phyloP scores from a whole-genome alignment of 2,888 invertebrate genomes.

The Trichacis sp. region DNA sequence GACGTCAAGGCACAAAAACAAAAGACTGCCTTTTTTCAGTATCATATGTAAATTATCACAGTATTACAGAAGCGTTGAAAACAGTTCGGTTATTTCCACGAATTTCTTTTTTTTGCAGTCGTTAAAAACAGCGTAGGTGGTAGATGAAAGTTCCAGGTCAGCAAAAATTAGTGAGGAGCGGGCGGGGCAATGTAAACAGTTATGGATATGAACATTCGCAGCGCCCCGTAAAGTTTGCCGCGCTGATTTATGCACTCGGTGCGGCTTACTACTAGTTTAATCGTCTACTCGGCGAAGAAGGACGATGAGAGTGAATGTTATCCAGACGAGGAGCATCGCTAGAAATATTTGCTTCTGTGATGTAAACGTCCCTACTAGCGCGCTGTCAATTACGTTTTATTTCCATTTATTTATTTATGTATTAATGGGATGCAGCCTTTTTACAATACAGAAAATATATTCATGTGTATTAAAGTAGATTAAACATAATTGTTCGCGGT shows the following conservation, averaged over 20 bases:
- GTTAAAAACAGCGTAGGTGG: background rate
- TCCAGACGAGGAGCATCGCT: slow-evolving; percentile 33
- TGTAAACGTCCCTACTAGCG: too few relatives aligned
- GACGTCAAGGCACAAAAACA: too few relatives aligned
- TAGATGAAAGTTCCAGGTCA: slow-evolving; percentile 31
- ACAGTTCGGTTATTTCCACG: background rate
- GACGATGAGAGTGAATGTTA: background rate
- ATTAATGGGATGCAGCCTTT: too few relatives aligned
- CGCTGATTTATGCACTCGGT: slow-evolving; percentile 51
- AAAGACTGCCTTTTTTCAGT: too few relatives aligned
- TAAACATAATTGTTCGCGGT: too few relatives aligned
- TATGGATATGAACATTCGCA: slow-evolving; percentile 24
- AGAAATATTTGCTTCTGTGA: slow-evolving; percentile 25
- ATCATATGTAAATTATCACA: too few relatives aligned
- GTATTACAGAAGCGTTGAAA: background rate
- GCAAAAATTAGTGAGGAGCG: slow-evolving; percentile 22
- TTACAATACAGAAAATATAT: too few relatives aligned
- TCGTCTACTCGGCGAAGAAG: slow-evolving; percentile 37
- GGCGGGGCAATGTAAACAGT: slow-evolving; percentile 28
- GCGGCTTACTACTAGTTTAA: slow-evolving; percentile 45
- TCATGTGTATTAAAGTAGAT: too few relatives aligned
- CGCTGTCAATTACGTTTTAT: too few relatives aligned
- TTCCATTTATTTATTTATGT: too few relatives aligned
- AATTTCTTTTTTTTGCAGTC: background rate
- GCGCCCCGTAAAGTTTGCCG: slow-evolving; percentile 27